These are phyloP conservation scores for Ditula angustiorana DNA, from an alignment of 2,888 invertebrate species.

Conservation along the genomic window DNA sequence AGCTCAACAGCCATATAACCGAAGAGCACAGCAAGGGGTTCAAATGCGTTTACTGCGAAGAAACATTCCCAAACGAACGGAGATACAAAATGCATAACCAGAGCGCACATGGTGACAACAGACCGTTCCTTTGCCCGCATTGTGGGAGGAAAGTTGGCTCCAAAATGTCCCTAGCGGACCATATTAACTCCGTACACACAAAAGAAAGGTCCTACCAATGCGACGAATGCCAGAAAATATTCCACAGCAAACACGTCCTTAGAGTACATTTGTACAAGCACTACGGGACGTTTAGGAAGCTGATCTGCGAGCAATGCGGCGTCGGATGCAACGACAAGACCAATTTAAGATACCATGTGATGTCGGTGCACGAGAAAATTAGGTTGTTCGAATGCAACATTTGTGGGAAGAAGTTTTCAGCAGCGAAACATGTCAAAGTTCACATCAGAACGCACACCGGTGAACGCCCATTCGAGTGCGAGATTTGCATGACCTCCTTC, in stretches of 20 bases:
- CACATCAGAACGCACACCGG: constrained; percentile 25
- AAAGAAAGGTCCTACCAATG: constrained; percentile 27
- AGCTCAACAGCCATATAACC: constrained; percentile 20
- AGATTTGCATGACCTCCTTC: background rate
- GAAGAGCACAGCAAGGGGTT: constrained; percentile 9
- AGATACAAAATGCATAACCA: constrained; percentile 7
- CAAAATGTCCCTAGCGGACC: background rate
- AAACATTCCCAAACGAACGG: background rate
- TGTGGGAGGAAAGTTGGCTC: constrained; percentile 9
- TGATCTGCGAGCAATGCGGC: constrained; percentile 33
- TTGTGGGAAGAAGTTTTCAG: constrained; percentile 25
- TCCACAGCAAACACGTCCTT: constrained; percentile 17
- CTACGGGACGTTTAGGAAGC: constrained; percentile 27
- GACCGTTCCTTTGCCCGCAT: constrained; percentile 16
- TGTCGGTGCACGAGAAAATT: constrained; percentile 21
- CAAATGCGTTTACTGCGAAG: constrained; percentile 23
- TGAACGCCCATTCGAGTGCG: constrained; percentile 13
- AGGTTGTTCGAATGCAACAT: background rate
- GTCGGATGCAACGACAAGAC: constrained; percentile 22
- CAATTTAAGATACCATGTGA: constrained; percentile 11
- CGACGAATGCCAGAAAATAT: constrained; percentile 24
- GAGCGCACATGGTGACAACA: constrained; percentile 8
- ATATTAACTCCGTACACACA: constrained; percentile 17
- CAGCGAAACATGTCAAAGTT: constrained; percentile 12
- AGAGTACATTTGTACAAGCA: constrained; percentile 27